These are phyloP conservation scores for Oriolus oriolus DNA, from an alignment of 2,113 vertebrate species.

Conservation along the genomic window DNA sequence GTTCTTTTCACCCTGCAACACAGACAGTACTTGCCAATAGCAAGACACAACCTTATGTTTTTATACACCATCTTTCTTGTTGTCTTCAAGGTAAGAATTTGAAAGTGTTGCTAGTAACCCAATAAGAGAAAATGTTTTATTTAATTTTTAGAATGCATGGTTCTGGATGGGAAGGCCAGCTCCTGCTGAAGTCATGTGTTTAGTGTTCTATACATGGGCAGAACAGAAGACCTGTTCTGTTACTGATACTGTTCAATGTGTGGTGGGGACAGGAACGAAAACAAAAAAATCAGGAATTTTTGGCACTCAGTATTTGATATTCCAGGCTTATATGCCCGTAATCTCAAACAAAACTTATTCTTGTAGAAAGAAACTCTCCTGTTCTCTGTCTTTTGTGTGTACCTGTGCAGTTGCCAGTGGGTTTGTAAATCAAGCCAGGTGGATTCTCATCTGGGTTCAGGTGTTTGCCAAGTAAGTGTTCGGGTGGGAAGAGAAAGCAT, in stretches of 20 bases:
- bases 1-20: conserved; percentile 90
- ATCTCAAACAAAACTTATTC: not conserved
- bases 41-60: conserved; percentile 86
- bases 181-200: not conserved
- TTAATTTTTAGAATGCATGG: not conserved
- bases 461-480: not conserved
- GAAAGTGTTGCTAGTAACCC: not conserved
- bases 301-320: not conserved
- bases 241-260: not conserved
- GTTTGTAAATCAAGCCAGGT: not conserved
- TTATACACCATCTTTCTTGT: conserved; percentile 88
- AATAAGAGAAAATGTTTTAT: not conserved
- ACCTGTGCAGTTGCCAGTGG: not conserved
- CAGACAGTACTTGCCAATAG: conserved; percentile 77
- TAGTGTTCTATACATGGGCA: not conserved
- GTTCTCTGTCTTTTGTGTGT: not conserved
- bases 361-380: not conserved
- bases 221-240: not conserved
- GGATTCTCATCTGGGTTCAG: not conserved
- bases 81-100: conserved; percentile 82
- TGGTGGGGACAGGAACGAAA: accelerated
- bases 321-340: not conserved
- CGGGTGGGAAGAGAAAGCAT: not conserved
- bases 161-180: not conserved
- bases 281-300: not conserved